Base-by-base conservation (phyloP, 2,888 invertebrate species). In the Selenia dentaria region DNA sequence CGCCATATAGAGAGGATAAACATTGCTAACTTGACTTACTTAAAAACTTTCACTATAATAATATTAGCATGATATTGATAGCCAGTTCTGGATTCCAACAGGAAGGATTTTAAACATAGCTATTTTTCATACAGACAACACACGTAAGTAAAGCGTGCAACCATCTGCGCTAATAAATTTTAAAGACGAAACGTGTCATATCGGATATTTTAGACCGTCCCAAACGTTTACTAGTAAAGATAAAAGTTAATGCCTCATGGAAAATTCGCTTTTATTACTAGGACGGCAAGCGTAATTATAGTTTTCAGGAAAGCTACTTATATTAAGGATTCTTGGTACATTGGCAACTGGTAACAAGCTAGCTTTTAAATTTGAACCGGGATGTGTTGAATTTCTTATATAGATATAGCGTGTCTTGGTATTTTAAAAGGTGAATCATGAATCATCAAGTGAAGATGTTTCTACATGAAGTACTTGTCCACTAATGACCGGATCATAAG, bases 221-320 rank as follows among this genome's bases (percentile, higher is more conserved):
- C 71, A 66, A 74, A 69, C 68, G 61, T 75, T 80, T 65, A 70
- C 66, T 66, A 45, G 66, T 59, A 67, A 62, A 74, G 67, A 77
- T 79, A 73, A 79, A 77, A 71, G 58, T 77, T 75, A 67, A 82
- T 74, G 74, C 65, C 34, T 65, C 70, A 66, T 64, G 62, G 65
- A 70, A 63, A 65, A 69, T 65, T 59, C 42, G 39, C 52, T 59
- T 70, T 69, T 64, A 70, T 52, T 66, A 63, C 48, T 51, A 57
- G 53, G 51, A 44, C 33, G 13, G 37, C 32, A 54, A 27, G 5
- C 3, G 2, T 36, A 46, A 43, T 48, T 45, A 40, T 60, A 50
- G 54, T 58, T 64, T 59, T 61, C 55, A 47, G 59, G 51, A 62
- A 64, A 54, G 51, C 27, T 25, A 38, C 44, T 44, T 33, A 50